These are phyloP conservation scores for Bombyx huttoni DNA, from an alignment of 2,888 invertebrate genomes.

Conservation along the genomic window DNA sequence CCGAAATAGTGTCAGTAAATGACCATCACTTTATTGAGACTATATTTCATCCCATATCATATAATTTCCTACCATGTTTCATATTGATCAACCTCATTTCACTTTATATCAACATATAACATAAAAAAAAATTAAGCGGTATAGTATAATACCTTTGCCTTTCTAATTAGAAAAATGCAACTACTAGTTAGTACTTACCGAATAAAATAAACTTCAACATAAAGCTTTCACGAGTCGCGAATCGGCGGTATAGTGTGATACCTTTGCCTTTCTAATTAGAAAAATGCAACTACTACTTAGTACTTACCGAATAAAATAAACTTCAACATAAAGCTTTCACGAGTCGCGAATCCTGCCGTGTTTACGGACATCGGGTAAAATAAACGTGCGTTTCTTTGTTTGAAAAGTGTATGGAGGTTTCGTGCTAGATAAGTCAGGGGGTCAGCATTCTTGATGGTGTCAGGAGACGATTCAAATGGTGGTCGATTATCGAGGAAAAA, in stretches of 20 bases:
- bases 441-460: slow-evolving; percentile 69
- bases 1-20: no score
- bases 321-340: slow-evolving; percentile 9
- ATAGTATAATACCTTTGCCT: no score
- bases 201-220: background rate
- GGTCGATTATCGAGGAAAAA: slow-evolving; percentile 77
- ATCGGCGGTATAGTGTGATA: no score
- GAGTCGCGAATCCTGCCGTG: slow-evolving; percentile 30
- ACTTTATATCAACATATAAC: no score
- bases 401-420: slow-evolving; percentile 54
- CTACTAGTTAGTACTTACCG: background rate
- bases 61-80: no score
- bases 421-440: slow-evolving; percentile 46
- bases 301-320: background rate
- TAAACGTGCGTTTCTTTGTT: slow-evolving; percentile 53
- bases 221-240: slow-evolving; percentile 17
- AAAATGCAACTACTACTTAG: background rate
- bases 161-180: no score
- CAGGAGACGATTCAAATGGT: slow-evolving; percentile 73
- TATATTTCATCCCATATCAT: no score
- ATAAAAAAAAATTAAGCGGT: no score
- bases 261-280: no score
- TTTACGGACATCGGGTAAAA: slow-evolving; percentile 39
- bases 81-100: no score
- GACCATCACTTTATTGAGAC: no score